A percentile compares a stretch with the other conserved stretches of the same genome.
phyloP scores from a whole-genome alignment of 1,140 invertebrate species.

The Magallana ariakensis region DNA sequence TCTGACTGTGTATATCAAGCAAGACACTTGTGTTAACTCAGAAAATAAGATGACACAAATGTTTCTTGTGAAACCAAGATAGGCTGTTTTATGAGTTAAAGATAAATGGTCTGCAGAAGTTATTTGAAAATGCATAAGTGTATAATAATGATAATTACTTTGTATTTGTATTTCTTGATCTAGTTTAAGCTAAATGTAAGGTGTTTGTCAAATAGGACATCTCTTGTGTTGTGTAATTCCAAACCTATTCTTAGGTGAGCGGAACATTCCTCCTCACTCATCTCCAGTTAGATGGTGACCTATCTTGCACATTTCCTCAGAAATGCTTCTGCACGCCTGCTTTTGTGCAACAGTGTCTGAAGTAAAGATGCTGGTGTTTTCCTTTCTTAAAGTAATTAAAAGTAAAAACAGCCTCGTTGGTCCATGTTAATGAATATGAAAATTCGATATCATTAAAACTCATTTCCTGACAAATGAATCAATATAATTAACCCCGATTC shows the following conservation, averaged over 20 bases:
- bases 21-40: too few species aligned
- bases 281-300: not conserved
- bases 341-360: not conserved
- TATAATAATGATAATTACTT: too few species aligned
- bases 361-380: not conserved
- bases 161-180: too few species aligned
- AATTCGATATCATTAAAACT: not conserved
- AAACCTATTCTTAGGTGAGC: not conserved
- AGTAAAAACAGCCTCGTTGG: not conserved
- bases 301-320: not conserved
- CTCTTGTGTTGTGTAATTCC: not conserved
- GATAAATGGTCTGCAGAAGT: too few species aligned
- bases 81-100: too few species aligned
- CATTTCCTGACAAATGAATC: not conserved
- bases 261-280: not conserved
- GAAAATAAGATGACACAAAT: too few species aligned
- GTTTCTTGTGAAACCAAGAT: too few species aligned
- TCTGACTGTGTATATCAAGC: too few species aligned
- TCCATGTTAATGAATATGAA: not conserved
- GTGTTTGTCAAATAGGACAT: too few species aligned
- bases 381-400: not conserved
- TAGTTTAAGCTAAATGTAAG: too few species aligned
- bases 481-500: too few species aligned
- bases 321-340: conserved; percentile 5
- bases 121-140: too few species aligned